Evolutionary conservation across 2,888 invertebrate species (phyloP).

Genomic region (Brachylomia viminalis): DNA sequence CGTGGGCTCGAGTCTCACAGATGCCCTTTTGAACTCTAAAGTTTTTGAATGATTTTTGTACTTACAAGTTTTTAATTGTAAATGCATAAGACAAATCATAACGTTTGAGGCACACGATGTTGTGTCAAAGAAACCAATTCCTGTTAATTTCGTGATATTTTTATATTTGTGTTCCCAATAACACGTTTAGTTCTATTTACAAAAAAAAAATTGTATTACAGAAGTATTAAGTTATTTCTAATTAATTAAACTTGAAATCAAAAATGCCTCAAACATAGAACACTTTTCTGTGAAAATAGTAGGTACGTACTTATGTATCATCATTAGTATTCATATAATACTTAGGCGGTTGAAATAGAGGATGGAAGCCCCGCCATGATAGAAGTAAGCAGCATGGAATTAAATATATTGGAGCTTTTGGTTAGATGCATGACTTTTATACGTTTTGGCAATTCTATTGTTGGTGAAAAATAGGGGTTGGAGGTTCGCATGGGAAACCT

Average conservation of each 20-base stretch:
- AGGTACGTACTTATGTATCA: not conserved
- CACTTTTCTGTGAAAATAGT: not conserved
- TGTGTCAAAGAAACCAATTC: too few relatives aligned
- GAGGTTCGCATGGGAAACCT: not conserved
- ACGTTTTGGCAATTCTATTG: not conserved
- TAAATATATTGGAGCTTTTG: not conserved
- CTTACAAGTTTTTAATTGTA: too few relatives aligned
- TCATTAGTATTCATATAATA: not conserved
- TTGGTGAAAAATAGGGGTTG: not conserved
- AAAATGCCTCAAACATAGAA: not conserved
- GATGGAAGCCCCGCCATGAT: not conserved
- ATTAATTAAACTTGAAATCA: not conserved
- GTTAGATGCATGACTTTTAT: not conserved
- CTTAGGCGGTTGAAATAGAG: not conserved
- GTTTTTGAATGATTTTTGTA: too few relatives aligned
- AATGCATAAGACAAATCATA: too few relatives aligned
- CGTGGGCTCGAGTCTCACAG: too few relatives aligned
- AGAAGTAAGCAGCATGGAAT: not conserved
- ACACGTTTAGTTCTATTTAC: not conserved
- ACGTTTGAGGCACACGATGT: too few relatives aligned
- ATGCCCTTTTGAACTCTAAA: too few relatives aligned
- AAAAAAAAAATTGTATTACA: not conserved
- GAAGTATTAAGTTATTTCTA: too few relatives aligned
- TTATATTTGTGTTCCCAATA: not conserved
- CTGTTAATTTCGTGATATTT: too few relatives aligned